Evolutionary conservation across 1,140 invertebrate species (phyloP).

Genomic region (Drosophila bifasciata): DNA sequence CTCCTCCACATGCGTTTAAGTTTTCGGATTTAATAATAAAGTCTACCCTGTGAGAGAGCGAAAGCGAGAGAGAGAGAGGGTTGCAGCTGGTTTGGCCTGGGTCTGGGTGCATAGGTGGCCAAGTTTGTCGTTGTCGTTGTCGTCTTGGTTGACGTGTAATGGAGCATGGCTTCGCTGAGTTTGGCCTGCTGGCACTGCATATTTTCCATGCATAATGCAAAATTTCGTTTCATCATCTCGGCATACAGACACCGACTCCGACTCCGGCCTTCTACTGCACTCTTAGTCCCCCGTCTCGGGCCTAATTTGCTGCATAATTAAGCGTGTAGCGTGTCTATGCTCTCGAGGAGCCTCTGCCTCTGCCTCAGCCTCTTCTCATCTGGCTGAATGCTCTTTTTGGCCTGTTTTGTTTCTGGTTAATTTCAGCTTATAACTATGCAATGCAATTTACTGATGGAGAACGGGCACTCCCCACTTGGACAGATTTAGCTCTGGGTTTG

Average conservation of each 20-base stretch:
- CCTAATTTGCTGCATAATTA: conserved; percentile 82
- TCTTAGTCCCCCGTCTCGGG: conserved; percentile 42
- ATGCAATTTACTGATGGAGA: conserved; percentile 34
- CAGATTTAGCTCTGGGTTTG: too few species aligned
- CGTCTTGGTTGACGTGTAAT: conserved; percentile 69
- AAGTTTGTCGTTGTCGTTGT: conserved; percentile 45
- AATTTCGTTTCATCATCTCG: conserved; percentile 75
- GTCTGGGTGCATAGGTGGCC: conserved; percentile 23
- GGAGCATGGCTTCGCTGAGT: conserved; percentile 56
- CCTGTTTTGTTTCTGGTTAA: conserved; percentile 51
- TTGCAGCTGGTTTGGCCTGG: not conserved
- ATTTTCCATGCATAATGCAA: conserved; percentile 78
- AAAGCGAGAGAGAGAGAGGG: conserved; percentile 14
- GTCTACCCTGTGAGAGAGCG: conserved; percentile 12
- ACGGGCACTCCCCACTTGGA: not conserved
- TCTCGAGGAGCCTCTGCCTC: conserved; percentile 14
- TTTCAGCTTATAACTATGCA: conserved; percentile 9
- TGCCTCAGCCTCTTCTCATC: conserved; percentile 12
- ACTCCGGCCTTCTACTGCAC: conserved; percentile 9
- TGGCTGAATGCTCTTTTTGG: conserved; percentile 1
- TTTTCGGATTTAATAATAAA: conserved; percentile 81
- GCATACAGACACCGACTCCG: conserved; percentile 26
- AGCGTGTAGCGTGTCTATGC: conserved; percentile 65
- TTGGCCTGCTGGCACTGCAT: conserved; percentile 52
- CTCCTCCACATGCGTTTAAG: conserved; percentile 63